phyloP scores from a whole-genome alignment of 2,888 invertebrate genomes.

The Microctonus hyperodae region DNA sequence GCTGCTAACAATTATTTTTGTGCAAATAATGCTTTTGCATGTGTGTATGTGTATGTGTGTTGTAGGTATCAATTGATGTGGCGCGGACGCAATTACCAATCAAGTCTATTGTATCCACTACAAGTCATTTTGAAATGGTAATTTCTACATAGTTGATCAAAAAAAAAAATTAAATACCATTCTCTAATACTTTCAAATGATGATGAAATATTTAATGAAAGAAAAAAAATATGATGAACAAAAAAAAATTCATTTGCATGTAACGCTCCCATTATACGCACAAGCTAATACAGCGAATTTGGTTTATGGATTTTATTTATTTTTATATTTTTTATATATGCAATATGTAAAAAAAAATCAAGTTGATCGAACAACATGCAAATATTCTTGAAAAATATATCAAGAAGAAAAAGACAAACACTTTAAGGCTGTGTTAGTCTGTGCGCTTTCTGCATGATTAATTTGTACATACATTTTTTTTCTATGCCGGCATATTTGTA shows the following conservation, averaged over 20 bases:
- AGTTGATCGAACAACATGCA: neutral
- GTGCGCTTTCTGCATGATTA: constrained; percentile 54
- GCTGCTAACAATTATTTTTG: constrained; percentile 17
- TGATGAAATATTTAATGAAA: neutral
- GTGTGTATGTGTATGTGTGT: constrained; percentile 42
- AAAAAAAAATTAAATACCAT: neutral
- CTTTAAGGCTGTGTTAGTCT: constrained; percentile 45
- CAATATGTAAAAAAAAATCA: neutral
- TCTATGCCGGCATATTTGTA: constrained; percentile 62
- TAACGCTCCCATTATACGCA: constrained; percentile 6
- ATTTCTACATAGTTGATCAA: constrained; percentile 39
- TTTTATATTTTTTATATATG: neutral
- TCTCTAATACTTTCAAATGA: neutral
- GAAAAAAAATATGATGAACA: too few species aligned
- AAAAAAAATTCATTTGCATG: constrained; percentile 7
- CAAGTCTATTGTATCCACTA: constrained; percentile 57
- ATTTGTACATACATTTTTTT: constrained; percentile 31
- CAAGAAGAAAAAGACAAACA: neutral
- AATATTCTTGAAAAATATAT: constrained; percentile 26
- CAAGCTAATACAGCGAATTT: constrained; percentile 41
- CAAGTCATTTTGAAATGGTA: constrained; percentile 62
- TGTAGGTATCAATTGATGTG: constrained; percentile 61
- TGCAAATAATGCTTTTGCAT: constrained; percentile 34
- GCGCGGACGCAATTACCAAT: constrained; percentile 59
- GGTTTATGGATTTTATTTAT: neutral